Conservation (phyloP, 2,888 invertebrate species). For the Rhimphoctona megacephalus region DNA sequence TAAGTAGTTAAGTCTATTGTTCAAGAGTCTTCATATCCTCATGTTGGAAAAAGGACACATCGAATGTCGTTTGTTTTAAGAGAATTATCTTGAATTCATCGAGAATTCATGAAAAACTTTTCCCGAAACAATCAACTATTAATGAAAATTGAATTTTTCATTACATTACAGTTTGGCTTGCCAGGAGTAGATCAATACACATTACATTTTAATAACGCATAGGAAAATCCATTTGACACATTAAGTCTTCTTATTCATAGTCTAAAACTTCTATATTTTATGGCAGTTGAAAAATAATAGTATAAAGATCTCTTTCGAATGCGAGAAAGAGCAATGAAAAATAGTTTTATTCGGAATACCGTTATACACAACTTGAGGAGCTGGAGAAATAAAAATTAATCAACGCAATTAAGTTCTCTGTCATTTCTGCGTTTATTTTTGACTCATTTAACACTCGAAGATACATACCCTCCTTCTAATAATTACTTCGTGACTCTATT, state of each 20-base stretch:
- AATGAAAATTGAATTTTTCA: neutral
- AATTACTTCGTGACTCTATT: constrained; percentile 55
- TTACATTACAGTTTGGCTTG: neutral
- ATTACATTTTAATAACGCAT: neutral
- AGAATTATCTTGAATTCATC: too few species aligned
- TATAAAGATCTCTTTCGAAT: neutral
- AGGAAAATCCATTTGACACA: neutral
- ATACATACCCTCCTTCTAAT: constrained; percentile 49
- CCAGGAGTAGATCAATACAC: neutral
- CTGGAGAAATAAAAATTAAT: constrained; percentile 57
- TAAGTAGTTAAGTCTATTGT: neutral
- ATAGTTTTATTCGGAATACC: neutral
- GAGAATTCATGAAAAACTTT: too few species aligned
- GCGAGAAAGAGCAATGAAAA: constrained; percentile 15
- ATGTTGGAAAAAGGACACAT: neutral
- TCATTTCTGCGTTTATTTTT: constrained; percentile 62
- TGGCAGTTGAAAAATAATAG: neutral
- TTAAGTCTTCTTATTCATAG: neutral
- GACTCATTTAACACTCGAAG: constrained; percentile 43
- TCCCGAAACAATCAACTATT: too few species aligned
- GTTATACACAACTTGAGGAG: neutral
- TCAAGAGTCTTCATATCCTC: neutral
- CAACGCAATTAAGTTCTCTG: constrained; percentile 48
- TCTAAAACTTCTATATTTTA: neutral
- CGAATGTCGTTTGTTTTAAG: neutral